These are phyloP conservation scores for Sarcophaga peregrina DNA, from an alignment of 1,140 invertebrate species.

Conservation along the genomic window DNA sequence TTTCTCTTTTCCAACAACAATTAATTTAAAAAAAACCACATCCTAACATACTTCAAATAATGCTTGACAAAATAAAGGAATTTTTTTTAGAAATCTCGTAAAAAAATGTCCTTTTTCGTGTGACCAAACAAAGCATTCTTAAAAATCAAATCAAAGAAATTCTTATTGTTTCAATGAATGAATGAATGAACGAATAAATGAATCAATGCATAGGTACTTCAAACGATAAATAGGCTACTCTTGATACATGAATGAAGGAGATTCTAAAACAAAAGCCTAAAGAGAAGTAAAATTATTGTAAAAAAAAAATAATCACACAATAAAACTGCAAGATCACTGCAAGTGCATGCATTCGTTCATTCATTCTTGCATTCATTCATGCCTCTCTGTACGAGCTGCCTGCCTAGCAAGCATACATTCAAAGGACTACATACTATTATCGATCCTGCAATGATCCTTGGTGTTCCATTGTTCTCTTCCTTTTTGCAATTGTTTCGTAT, in stretches of 20 bases:
- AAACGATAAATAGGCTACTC: conserved; percentile 14
- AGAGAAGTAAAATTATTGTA: background rate
- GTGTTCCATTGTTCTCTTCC: background rate
- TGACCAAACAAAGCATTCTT: background rate
- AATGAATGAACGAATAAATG: too few species aligned
- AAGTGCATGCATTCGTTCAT: conserved; percentile 29
- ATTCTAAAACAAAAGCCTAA: background rate
- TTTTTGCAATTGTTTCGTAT: conserved; percentile 29
- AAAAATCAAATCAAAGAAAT: too few species aligned
- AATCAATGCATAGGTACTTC: conserved; percentile 36
- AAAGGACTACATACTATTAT: background rate
- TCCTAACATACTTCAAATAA: background rate
- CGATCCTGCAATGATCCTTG: conserved; percentile 16
- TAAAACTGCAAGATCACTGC: conserved; percentile 39
- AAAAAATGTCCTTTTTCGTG: background rate
- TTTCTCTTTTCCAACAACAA: too few species aligned
- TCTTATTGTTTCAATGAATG: too few species aligned
- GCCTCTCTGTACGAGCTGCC: too few species aligned
- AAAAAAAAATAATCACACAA: background rate
- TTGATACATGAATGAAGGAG: background rate
- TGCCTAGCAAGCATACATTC: too few species aligned
- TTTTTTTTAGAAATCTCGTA: background rate
- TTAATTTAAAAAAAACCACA: background rate
- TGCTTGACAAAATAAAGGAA: background rate
- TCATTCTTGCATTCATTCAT: background rate